Percentiles rank a stretch among this genome's conserved stretches.
These are phyloP conservation scores for Notamacropus eugenii DNA, from an alignment of 2,797 vertebrate species.

Conservation along the genomic window DNA sequence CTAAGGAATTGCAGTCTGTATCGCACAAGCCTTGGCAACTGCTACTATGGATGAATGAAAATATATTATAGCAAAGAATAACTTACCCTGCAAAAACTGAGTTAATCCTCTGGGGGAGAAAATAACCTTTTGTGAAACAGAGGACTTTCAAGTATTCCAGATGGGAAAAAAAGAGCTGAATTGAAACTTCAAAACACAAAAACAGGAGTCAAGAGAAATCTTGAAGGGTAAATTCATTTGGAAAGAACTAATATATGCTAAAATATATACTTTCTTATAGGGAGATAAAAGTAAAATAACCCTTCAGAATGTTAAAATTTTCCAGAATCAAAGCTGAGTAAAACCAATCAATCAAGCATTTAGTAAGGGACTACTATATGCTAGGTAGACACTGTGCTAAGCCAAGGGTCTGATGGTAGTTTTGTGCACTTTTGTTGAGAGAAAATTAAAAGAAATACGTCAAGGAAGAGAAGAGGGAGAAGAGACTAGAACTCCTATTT, in stretches of 20 bases:
- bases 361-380: too few relatives aligned
- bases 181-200: neutral
- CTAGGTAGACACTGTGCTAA: neutral
- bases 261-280: too few relatives aligned
- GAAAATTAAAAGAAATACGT: neutral
- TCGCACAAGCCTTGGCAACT: neutral
- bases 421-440: neutral
- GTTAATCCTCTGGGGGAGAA: neutral
- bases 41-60: neutral
- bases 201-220: neutral
- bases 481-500: neutral
- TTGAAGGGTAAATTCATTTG: neutral
- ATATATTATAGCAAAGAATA: neutral
- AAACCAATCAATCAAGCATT: too few relatives aligned
- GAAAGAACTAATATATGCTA: too few relatives aligned
- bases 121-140: neutral
- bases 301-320: too few relatives aligned
- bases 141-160: neutral
- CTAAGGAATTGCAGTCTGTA: neutral
- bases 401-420: neutral
- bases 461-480: neutral
- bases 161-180: neutral
- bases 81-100: neutral
- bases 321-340: too few relatives aligned
- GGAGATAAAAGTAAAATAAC: too few relatives aligned